Conservation (phyloP, 2,113 vertebrate species). For the Bubo bubo region DNA sequence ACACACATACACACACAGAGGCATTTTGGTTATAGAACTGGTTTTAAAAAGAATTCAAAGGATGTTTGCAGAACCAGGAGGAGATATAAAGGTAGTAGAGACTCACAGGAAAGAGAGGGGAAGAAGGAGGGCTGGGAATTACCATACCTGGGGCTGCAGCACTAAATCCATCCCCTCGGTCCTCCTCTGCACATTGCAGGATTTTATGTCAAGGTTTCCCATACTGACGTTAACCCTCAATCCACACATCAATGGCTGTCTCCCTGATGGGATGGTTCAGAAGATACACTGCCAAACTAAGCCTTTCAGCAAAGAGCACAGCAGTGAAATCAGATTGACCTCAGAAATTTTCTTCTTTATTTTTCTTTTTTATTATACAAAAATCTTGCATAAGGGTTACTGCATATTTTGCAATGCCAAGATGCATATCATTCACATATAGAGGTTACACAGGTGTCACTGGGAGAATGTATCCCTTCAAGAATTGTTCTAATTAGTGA, state of each 20-base stretch:
- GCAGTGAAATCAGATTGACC: neutral
- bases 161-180: neutral
- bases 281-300: neutral
- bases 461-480: conserved; percentile 37
- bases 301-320: neutral
- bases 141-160: neutral
- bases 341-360: neutral
- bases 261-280: neutral
- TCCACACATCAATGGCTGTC: neutral
- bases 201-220: conserved; percentile 15
- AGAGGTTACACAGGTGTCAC: conserved; percentile 21
- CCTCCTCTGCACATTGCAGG: neutral
- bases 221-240: neutral
- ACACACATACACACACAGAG: neutral
- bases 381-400: neutral
- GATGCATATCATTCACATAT: neutral
- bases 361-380: neutral
- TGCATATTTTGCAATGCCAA: neutral
- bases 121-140: neutral
- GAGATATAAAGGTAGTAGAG: neutral
- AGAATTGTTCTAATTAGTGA: conserved; percentile 55
- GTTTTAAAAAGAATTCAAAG: neutral
- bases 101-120: neutral
- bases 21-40: neutral
- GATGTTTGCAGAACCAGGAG: neutral